Base-by-base conservation (phyloP, 2,113 vertebrate species). In the Elephantulus edwardii region DNA sequence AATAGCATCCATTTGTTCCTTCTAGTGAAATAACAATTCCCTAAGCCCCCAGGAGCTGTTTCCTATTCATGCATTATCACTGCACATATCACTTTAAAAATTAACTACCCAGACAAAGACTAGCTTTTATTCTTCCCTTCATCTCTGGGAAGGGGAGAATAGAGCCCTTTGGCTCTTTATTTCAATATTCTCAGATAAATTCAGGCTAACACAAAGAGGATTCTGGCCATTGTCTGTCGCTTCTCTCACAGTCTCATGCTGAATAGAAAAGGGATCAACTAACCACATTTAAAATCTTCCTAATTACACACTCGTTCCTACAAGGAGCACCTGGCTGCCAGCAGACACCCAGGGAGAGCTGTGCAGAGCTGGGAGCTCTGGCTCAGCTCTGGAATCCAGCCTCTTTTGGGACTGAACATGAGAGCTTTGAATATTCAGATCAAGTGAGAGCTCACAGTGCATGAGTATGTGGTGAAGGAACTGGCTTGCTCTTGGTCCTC, bases 101-200 rank as follows among this genome's bases (percentile, higher is more conserved):
- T 52, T 86, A 89, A 75, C 74, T 46, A 58, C 44, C 17, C 62
- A 64, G 77, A 83, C 84, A 64, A 72, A 83, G 80, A 24, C 86
- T 35, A 17, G n/a, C 19, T 68, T 84, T 72, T 88, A 22, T 44
- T 89, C 72, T 86, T 81, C 30, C 54, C 24, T 28, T 48, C 26
- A 6, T 40, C 48, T 52, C 87, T 76, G 81, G 33, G 56, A 89
- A 90, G 26, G 28, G 64, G 24, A 77, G 40, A 70, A 83, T 1
- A 62, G 22, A 91, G 33, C 22, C 42, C 52, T 70, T 50, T 89
- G n/a, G 22, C 33, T 56, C 76, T 90, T 70, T 16, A 30, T 50
- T 84, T 91, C 42, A 89, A 58, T 74, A 78, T 74, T 82, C 89
- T 68, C n/a, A 28, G 72, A 92, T 44, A 89, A 58, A 70, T 64